Conservation (phyloP, 2,113 vertebrate species). For the Muntiacus reevesi region DNA sequence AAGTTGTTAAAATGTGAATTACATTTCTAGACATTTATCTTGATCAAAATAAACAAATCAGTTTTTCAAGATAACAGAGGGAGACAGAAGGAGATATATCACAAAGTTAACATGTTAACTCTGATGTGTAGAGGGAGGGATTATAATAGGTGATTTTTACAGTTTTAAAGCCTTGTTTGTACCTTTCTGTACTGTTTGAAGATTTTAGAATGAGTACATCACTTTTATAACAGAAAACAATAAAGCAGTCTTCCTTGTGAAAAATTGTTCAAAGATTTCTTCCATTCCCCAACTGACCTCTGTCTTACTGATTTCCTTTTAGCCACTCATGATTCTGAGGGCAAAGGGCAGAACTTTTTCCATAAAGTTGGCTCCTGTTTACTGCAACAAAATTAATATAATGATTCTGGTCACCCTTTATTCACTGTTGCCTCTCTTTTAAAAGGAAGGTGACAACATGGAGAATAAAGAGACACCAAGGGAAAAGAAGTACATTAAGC, state of each 20-base stretch:
- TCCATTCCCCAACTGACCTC: background rate
- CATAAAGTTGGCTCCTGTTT: background rate
- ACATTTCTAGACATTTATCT: background rate
- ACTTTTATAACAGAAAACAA: constrained; percentile 22
- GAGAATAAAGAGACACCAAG: constrained; percentile 21
- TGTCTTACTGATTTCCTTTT: background rate
- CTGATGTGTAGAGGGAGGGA: background rate
- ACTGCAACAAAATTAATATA: constrained; percentile 12
- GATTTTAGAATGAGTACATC: background rate
- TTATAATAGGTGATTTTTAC: background rate
- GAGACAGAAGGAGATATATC: background rate
- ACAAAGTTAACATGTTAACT: constrained; percentile 8
- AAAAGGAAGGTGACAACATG: background rate
- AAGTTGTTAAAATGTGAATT: constrained; percentile 6
- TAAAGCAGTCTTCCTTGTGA: background rate
- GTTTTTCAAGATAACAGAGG: background rate
- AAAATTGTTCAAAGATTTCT: background rate
- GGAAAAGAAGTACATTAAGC: constrained; percentile 5
- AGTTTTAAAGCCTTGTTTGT: background rate
- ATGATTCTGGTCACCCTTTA: background rate
- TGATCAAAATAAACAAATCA: constrained; percentile 6
- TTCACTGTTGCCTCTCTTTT: constrained; percentile 13
- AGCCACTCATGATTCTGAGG: background rate
- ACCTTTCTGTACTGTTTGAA: background rate
- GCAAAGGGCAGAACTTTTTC: background rate